Conservation (phyloP, 2,113 vertebrate species). For the Eulemur macaco region DNA sequence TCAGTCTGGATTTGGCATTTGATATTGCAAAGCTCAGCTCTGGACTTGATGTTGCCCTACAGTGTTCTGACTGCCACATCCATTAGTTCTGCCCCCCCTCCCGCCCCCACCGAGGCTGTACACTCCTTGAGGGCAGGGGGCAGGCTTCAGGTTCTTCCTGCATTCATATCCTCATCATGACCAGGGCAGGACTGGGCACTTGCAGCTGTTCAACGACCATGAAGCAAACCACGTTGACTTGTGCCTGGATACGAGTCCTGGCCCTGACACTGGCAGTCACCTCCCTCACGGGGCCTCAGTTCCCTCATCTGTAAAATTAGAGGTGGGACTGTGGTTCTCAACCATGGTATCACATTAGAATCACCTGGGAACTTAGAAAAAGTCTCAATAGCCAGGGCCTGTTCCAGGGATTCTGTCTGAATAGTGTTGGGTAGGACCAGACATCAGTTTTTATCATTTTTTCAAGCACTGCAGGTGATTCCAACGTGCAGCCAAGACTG, state of each 20-base stretch:
- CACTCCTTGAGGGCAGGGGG: neutral
- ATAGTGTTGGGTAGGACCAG: neutral
- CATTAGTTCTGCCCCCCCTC: neutral
- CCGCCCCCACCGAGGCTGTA: accelerated
- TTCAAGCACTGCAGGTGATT: neutral
- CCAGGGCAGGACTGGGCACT: neutral
- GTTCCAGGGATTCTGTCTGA: neutral
- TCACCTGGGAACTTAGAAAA: neutral
- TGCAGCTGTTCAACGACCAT: neutral
- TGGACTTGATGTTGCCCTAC: neutral
- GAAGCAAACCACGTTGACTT: neutral
- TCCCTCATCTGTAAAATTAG: neutral
- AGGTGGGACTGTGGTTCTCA: neutral
- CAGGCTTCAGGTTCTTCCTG: neutral
- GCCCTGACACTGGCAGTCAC: neutral
- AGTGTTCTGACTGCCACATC: neutral
- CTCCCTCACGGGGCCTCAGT: neutral
- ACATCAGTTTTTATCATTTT: neutral
- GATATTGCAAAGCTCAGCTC: neutral
- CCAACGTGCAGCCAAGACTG: neutral
- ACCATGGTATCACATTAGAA: neutral
- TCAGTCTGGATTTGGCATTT: neutral
- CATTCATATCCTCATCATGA: accelerated
- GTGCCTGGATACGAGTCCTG: neutral
- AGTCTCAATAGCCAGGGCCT: neutral